Evolutionary conservation across 2,797 vertebrate genomes (phyloP).

Genomic region (Chelon auratus): DNA sequence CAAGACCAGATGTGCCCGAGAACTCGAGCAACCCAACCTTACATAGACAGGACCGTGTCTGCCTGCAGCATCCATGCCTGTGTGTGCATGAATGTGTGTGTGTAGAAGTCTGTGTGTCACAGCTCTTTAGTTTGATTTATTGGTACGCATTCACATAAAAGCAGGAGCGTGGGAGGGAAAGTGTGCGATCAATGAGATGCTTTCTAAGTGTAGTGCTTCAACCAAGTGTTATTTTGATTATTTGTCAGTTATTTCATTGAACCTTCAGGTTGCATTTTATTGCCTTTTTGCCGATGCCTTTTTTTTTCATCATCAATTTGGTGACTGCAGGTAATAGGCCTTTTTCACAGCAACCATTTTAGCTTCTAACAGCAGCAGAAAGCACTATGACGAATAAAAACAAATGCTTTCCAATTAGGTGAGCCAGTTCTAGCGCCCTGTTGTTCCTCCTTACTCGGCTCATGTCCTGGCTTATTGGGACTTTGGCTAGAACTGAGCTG

Average conservation of each 20-base stretch:
- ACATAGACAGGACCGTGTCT: conserved; percentile 17
- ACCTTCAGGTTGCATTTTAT: no score
- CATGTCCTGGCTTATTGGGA: background rate
- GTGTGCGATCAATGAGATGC: no score
- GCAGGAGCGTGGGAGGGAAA: no score
- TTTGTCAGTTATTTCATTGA: no score
- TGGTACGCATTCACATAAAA: background rate
- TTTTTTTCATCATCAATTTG: no score
- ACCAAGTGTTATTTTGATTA: no score
- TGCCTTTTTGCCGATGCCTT: no score
- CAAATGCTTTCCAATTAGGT: background rate
- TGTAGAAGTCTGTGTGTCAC: background rate
- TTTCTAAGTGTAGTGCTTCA: no score
- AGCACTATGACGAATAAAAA: background rate
- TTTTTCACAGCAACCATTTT: background rate
- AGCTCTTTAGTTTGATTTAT: background rate
- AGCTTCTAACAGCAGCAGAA: background rate
- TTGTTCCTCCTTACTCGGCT: background rate
- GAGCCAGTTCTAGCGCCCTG: background rate
- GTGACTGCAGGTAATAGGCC: no score
- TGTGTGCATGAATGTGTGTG: background rate
- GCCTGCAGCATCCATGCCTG: background rate
- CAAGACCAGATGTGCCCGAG: conserved; percentile 50
- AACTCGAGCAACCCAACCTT: conserved; percentile 11
- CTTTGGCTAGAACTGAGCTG: background rate